A percentile compares a stretch with the other conserved stretches of the same genome.
Conservation (phyloP, 2,888 invertebrate species). For the Pterobdella sp. region DNA sequence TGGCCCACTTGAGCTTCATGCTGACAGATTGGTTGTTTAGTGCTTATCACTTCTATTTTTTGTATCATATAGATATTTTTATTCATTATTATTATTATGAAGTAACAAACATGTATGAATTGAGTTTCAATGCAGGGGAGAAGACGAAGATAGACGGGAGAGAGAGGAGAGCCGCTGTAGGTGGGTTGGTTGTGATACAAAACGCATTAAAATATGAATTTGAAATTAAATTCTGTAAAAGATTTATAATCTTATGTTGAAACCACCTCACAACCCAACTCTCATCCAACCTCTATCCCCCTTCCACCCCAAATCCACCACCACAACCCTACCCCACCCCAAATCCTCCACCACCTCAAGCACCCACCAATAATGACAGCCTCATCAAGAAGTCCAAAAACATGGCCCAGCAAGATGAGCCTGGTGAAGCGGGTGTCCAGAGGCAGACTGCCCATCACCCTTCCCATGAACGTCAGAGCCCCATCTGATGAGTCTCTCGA, state of each 20-base stretch:
- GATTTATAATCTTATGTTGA: background rate
- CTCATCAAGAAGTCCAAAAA: conserved; percentile 76
- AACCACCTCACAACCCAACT: background rate
- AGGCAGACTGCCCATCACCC: conserved; percentile 72
- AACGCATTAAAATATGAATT: background rate
- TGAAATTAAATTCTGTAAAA: background rate
- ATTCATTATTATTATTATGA: background rate
- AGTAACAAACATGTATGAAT: conserved; percentile 46
- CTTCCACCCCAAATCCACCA: background rate
- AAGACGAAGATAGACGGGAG: conserved; percentile 71
- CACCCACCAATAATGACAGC: conserved; percentile 66
- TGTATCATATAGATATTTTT: background rate
- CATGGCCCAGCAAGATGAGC: conserved; percentile 74
- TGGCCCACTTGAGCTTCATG: conserved; percentile 72
- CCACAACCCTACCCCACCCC: too few species aligned
- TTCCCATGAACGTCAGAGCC: conserved; percentile 76
- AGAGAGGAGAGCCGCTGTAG: conserved; percentile 70
- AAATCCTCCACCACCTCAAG: background rate
- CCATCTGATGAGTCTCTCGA: conserved; percentile 63
- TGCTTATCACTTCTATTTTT: background rate
- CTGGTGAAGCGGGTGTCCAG: conserved; percentile 73
- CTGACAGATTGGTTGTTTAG: conserved; percentile 55
- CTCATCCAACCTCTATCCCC: background rate
- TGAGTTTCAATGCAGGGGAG: conserved; percentile 63
- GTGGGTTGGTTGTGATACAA: background rate